Percentiles rank a stretch among this genome's conserved stretches.
Conservation (phyloP, 2,113 vertebrate genomes). For the Gorsachius goisagi region DNA sequence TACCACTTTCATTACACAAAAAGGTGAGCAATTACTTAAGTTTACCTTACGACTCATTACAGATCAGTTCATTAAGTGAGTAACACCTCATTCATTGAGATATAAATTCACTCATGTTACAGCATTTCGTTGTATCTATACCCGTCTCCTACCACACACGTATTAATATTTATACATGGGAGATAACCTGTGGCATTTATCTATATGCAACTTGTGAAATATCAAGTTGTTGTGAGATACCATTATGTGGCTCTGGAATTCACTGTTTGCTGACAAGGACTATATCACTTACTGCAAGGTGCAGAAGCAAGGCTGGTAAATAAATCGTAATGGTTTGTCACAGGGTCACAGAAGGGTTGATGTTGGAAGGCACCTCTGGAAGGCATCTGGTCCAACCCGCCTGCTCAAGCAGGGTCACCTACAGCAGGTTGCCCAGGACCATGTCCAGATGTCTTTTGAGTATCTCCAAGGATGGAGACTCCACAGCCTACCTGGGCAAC, state of each 20-base stretch:
- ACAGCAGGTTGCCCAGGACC: neutral
- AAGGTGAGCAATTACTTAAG: neutral
- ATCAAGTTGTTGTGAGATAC: neutral
- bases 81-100: neutral
- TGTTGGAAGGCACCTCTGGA: neutral
- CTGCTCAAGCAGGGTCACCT: neutral
- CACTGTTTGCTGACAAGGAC: neutral
- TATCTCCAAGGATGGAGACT: neutral
- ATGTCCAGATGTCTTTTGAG: neutral
- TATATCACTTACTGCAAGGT: neutral
- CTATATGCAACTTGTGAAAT: neutral
- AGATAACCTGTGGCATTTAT: neutral
- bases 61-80: neutral
- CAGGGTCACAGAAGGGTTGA: neutral
- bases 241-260: neutral
- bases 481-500: neutral
- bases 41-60: conserved; percentile 29
- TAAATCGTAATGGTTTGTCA: neutral
- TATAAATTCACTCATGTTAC: neutral
- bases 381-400: neutral
- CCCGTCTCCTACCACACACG: neutral
- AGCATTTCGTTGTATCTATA: neutral
- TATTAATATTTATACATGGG: neutral
- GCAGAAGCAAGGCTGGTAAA: neutral
- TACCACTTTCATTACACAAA: neutral